Base-by-base conservation (phyloP, 2,888 invertebrate genomes). In the Mesorhabditis sp. region DNA sequence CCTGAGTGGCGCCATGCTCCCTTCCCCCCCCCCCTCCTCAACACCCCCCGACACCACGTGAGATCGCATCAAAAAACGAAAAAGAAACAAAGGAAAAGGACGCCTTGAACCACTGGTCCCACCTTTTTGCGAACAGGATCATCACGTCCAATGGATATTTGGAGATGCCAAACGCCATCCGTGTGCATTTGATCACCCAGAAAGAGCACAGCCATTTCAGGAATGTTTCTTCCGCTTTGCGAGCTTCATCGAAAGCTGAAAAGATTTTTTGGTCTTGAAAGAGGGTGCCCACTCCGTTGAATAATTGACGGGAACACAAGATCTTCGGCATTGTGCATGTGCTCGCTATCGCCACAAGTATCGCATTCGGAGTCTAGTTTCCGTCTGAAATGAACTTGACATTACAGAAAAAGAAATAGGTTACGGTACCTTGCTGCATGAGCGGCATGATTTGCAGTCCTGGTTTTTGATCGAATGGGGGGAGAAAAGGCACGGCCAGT, bases 361-460 rank as follows among this genome's bases (percentile, higher is more conserved):
- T 81, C 84, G 68, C 83, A 83, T 67, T 84, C 84, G 4, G 84
- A 84, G 41, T 82, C 82, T 13, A 50, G 58, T 50, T 50, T 50
- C 2, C 58, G 7, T 13, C 7, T 13, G 10, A 50, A n/a, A 13
- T 50, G 58, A 50, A 50, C n/a, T 50, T 50, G 58, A 13, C 2
- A 13, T 50, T 50, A 0, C 1, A 50, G n/a, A 50, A n/a, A 50
- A 13, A 1, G n/a, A 50, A 50, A 50, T 50, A 50, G 58, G 7
- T 50, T n/a, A 13, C n/a, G 2, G 2, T 50, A 50, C 58, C 58
- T 50, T 50, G 58, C n/a, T 63, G n/a, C 64, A 13, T 63, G n/a
- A n/a, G 10, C 41, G 28, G 7, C 10, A 15, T 41, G 15, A 28
- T 7, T 15, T 62, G 63, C 63, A 15, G 63, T 15, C 15, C 13